Percentiles rank a stretch among this genome's conserved stretches.
Conservation (phyloP, 2,113 vertebrate species). For the Pardalotus punctatus region DNA sequence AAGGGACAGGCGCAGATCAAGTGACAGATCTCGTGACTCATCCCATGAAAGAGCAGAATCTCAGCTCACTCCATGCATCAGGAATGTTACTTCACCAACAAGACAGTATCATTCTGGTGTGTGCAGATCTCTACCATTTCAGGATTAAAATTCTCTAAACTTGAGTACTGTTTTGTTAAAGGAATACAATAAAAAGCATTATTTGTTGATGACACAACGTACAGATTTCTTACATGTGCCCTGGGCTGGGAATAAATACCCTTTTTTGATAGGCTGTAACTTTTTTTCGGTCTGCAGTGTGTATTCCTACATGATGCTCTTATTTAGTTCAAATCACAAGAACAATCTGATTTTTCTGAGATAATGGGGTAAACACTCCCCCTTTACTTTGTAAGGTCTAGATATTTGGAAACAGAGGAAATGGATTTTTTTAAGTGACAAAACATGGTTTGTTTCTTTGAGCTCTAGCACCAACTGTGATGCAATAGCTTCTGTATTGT, state of each 20-base stretch:
- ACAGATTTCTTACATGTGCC: background rate
- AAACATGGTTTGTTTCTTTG: background rate
- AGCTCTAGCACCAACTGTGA: background rate
- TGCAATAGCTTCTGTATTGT: background rate
- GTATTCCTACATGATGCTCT: background rate
- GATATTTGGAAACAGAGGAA: background rate
- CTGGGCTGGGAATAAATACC: background rate
- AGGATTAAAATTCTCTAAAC: background rate
- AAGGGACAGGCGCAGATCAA: slow-evolving; percentile 92
- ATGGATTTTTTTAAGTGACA: background rate
- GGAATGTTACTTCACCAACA: slow-evolving; percentile 96
- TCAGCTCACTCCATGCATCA: slow-evolving; percentile 97
- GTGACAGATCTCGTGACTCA: slow-evolving; percentile 95
- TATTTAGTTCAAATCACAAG: background rate
- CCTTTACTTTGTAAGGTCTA: background rate
- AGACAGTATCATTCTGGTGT: slow-evolving; percentile 91
- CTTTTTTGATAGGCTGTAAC: background rate
- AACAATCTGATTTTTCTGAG: background rate
- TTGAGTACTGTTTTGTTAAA: background rate
- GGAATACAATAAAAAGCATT: background rate
- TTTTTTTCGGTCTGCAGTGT: background rate
- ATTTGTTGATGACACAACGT: background rate
- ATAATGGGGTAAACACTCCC: background rate
- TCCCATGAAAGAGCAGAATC: slow-evolving; percentile 94
- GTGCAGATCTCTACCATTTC: slow-evolving; percentile 24